Evolutionary conservation across 1,140 invertebrate species (phyloP), one percentile per base, ranked within the genome.

Genomic region (Anadara kagoshimensis): DNA sequence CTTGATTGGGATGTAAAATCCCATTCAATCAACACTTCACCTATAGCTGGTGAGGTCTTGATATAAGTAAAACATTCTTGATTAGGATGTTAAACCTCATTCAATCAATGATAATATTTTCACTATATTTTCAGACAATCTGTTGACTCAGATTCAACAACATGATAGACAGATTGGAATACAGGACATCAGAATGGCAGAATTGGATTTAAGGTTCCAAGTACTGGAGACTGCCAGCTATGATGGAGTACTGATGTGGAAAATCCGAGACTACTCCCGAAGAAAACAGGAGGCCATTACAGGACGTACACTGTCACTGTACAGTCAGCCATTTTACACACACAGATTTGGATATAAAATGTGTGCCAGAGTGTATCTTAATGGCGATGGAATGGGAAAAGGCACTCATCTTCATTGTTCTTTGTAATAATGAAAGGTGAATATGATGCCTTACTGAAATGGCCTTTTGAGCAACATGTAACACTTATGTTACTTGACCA

Each of bases 311-410:
- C 54, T 83, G 4, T 86, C 84, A 8, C 54, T 87, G 22, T 89
- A 86, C 67, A 86, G 84, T 22, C 85, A 86, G 64, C 87, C 87
- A 10, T 88, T 89, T 69, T 88, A 87, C 61, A 84, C 86, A 0
- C 76, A 75, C 41, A 68, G 80, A 47, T 84, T 78, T 68, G 86
- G 88, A 5, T 89, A 89, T 74, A 88, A 87, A 62, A 86, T 87
- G 85, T 85, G 87, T 80, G 82, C 80, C 8, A 54, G 86, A 5
- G 77, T 86, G 12, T 88, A 88, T 64, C 75, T 87, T 5, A 88
- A 87, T 61, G 87, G 87, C 14, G 87, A 89, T 67, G 86, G 87
- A 4, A 82, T 83, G 54, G 87, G 87, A 7, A 85, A 83, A 26
- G 78, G 72, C n/a, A 84, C 80, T 11, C 81, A 87, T 69, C 62